These are phyloP conservation scores for Merodon equestris DNA, from an alignment of 2,888 invertebrate species.

Conservation along the genomic window DNA sequence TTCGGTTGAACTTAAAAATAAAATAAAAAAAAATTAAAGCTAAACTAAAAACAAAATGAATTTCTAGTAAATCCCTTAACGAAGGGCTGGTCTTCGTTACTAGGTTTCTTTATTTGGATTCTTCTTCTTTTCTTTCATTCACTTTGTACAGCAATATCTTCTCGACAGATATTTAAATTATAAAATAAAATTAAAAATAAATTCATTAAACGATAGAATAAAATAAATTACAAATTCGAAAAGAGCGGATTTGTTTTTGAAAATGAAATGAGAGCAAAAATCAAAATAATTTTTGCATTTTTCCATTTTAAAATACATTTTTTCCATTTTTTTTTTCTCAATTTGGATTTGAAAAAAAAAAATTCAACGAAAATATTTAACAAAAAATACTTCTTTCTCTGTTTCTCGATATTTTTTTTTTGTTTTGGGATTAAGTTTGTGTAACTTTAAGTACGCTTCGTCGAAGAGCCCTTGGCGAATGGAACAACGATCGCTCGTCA, in stretches of 20 bases:
- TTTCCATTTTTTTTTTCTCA: conserved; percentile 35
- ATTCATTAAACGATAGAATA: conserved; percentile 37
- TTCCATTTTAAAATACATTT: too few species aligned
- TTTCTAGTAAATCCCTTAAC: conserved; percentile 66
- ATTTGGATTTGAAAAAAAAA: conserved; percentile 37
- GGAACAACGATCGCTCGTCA: conserved; percentile 27
- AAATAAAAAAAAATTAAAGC: conserved; percentile 44
- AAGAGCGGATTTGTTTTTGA: neutral
- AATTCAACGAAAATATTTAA: too few species aligned
- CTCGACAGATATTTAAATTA: conserved; percentile 4
- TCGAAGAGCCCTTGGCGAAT: conserved; percentile 56
- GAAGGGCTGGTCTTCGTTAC: conserved; percentile 62
- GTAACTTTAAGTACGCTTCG: conserved; percentile 63
- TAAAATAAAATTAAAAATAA: conserved; percentile 26
- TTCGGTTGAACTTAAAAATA: conserved; percentile 48
- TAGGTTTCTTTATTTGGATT: conserved; percentile 10
- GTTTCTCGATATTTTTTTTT: conserved; percentile 35
- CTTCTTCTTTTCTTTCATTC: conserved; percentile 24
- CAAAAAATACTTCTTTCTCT: conserved; percentile 53
- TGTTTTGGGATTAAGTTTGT: conserved; percentile 51
- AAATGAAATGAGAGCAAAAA: conserved; percentile 32
- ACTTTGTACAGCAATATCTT: conserved; percentile 28
- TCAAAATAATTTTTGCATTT: conserved; percentile 56
- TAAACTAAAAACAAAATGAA: conserved; percentile 62
- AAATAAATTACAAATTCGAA: conserved; percentile 68